Evolutionary conservation across 2,888 invertebrate species (phyloP).

Genomic region (Drosophila fulvimacula): DNA sequence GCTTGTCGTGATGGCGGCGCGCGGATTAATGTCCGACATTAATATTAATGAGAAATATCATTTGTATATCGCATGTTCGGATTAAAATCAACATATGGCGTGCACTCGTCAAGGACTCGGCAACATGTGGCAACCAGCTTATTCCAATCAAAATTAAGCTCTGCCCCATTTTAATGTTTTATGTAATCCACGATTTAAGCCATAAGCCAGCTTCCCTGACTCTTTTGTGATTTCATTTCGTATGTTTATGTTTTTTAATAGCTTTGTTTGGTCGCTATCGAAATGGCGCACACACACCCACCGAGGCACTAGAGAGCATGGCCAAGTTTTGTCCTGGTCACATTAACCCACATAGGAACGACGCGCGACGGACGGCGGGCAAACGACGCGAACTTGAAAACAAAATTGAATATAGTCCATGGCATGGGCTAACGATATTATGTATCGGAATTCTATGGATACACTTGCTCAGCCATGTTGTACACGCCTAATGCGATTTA

Average conservation of each 20-base stretch:
- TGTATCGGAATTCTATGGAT: too few relatives aligned
- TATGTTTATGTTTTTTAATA: slow-evolving; percentile 51
- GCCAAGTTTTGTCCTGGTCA: slow-evolving; percentile 25
- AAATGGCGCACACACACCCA: slow-evolving; percentile 11
- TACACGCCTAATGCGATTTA: slow-evolving; percentile 48
- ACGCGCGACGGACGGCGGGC: slow-evolving; percentile 14
- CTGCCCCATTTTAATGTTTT: slow-evolving; percentile 21
- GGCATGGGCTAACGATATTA: slow-evolving; percentile 14
- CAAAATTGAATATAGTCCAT: slow-evolving; percentile 46
- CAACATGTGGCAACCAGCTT: slow-evolving; percentile 23
- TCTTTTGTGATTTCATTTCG: slow-evolving; percentile 18
- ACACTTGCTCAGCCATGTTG: slow-evolving; percentile 19
- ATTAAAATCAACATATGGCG: slow-evolving; percentile 4
- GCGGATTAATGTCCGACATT: background rate
- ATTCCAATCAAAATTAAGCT: slow-evolving; percentile 10
- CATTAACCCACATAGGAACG: slow-evolving; percentile 48
- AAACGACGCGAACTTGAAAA: slow-evolving; percentile 36
- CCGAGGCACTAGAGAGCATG: background rate
- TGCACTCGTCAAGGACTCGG: background rate
- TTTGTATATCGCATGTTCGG: slow-evolving; percentile 9
- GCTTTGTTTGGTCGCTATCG: slow-evolving; percentile 49
- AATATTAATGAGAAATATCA: slow-evolving; percentile 16
- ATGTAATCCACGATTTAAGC: slow-evolving; percentile 35
- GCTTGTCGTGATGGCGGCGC: background rate
- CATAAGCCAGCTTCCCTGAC: slow-evolving; percentile 22